Percentiles rank a stretch among this genome's conserved stretches.
These are phyloP conservation scores for Euwallacea similis DNA, from an alignment of 1,140 invertebrate species.

Conservation along the genomic window DNA sequence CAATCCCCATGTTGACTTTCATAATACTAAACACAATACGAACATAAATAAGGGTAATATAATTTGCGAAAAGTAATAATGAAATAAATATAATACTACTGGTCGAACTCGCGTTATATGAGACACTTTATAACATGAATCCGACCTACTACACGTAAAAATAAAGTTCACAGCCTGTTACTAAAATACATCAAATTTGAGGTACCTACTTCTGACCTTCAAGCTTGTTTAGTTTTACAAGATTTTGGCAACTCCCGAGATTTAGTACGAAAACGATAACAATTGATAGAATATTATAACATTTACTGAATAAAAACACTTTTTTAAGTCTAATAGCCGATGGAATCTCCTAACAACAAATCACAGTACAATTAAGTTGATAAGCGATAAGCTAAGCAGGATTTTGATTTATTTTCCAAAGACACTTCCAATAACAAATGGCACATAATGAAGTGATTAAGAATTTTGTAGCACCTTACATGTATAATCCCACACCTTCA, in stretches of 20 bases:
- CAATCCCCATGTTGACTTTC: neutral
- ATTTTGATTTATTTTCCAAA: too few relatives aligned
- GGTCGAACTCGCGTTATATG: slow-evolving; percentile 26
- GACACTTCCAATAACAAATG: too few relatives aligned
- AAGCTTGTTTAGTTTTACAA: slow-evolving; percentile 34
- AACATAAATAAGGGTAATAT: neutral
- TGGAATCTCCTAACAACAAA: neutral
- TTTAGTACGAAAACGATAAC: slow-evolving; percentile 24
- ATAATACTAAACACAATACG: neutral
- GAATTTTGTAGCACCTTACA: too few relatives aligned
- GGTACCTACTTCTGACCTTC: slow-evolving; percentile 14
- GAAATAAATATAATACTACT: slow-evolving; percentile 35
- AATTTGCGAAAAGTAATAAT: slow-evolving; percentile 12
- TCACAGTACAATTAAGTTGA: neutral
- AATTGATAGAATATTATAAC: slow-evolving; percentile 17
- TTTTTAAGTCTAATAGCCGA: neutral
- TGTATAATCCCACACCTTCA: too few relatives aligned
- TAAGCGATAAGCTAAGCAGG: neutral
- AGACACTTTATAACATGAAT: slow-evolving; percentile 29
- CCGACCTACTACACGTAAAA: slow-evolving; percentile 24
- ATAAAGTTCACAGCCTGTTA: slow-evolving; percentile 41
- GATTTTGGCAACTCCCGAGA: slow-evolving; percentile 19
- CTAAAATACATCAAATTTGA: slow-evolving; percentile 31
- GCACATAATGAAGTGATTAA: too few relatives aligned
- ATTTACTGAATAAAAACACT: slow-evolving; percentile 14